Evolutionary conservation across 2,888 invertebrate genomes (phyloP).

Genomic region (Agrotis clavis): DNA sequence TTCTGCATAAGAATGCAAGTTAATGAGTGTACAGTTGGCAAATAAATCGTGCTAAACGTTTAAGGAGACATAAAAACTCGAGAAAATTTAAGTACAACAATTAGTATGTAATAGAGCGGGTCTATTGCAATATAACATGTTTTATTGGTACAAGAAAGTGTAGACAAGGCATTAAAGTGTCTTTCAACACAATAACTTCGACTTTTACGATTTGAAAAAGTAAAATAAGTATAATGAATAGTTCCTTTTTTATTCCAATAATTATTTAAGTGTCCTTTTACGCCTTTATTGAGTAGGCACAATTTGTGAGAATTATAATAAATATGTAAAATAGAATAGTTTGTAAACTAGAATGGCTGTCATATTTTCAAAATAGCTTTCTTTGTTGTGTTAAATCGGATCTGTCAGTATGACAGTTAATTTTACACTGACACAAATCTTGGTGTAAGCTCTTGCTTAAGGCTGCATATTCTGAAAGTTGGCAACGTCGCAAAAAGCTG

Average conservation of each 20-base stretch:
- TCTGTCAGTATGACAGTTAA: slow-evolving; percentile 48
- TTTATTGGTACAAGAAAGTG: slow-evolving; percentile 15
- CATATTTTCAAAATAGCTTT: slow-evolving; percentile 1
- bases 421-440: slow-evolving; percentile 44
- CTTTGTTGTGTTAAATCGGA: slow-evolving; percentile 43
- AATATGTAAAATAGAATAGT: slow-evolving; percentile 2
- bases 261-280: too few relatives aligned
- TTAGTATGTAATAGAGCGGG: slow-evolving; percentile 37
- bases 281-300: not conserved
- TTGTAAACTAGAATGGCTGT: not conserved
- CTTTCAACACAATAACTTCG: not conserved
- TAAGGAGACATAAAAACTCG: slow-evolving; percentile 5
- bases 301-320: not conserved
- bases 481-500: too few relatives aligned
- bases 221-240: not conserved
- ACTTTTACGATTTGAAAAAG: not conserved
- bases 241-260: not conserved
- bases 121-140: not conserved
- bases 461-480: not conserved
- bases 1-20: slow-evolving; percentile 55
- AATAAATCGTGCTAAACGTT: slow-evolving; percentile 49
- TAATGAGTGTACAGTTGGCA: slow-evolving; percentile 36
- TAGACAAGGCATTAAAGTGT: not conserved
- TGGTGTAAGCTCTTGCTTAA: slow-evolving; percentile 18
- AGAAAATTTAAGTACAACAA: slow-evolving; percentile 12